phyloP scores from a whole-genome alignment of 92 coral and sea anemone genomes.

The Zoanthus sansibaricus region DNA sequence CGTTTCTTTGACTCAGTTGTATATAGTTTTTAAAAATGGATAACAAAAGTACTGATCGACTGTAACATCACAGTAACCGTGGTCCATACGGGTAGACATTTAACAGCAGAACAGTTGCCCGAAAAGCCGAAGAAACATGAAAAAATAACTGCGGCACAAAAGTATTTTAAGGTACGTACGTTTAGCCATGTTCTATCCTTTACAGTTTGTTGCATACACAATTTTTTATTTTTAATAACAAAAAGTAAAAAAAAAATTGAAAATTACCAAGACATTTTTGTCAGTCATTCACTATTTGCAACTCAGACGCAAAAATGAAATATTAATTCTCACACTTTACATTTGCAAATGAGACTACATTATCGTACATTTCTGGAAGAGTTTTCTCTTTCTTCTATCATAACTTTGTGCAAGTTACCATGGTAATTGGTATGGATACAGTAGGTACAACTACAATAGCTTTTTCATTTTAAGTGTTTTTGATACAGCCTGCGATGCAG shows the following conservation, averaged over 20 bases:
- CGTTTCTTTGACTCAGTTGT: neutral
- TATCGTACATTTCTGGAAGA: neutral
- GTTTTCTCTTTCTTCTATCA: neutral
- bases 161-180: neutral
- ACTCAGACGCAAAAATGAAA: neutral
- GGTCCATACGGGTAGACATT: neutral
- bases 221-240: too few species aligned
- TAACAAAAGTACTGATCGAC: neutral
- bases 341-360: neutral
- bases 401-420: neutral
- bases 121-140: neutral
- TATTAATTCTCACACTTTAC: neutral
- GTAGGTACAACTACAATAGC: too few species aligned
- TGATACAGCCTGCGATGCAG: too few species aligned
- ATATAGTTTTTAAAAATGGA: neutral
- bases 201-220: neutral
- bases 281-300: neutral
- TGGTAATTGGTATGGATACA: neutral
- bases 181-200: neutral
- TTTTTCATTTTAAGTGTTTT: too few species aligned
- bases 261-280: neutral
- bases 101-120: neutral
- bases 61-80: neutral
- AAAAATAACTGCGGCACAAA: neutral
- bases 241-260: neutral